These are phyloP conservation scores for human DNA, from an alignment of 2,113 vertebrate species.

Conservation along the genomic window DNA sequence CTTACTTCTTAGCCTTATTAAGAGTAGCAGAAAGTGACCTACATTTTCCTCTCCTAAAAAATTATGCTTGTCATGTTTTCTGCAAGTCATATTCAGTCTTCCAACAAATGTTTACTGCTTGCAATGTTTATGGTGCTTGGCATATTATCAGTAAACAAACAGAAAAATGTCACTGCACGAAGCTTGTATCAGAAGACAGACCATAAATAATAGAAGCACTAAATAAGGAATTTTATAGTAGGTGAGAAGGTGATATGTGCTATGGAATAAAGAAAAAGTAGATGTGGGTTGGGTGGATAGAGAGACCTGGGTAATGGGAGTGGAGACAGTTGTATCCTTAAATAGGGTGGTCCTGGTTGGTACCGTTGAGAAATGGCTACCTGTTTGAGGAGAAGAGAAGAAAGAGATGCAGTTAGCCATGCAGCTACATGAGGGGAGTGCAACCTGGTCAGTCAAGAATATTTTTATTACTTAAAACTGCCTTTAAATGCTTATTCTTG, in stretches of 20 bases:
- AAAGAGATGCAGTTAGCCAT: neutral
- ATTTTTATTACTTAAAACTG: neutral
- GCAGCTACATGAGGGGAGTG: neutral
- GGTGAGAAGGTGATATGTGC: neutral
- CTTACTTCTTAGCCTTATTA: neutral
- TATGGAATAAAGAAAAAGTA: neutral
- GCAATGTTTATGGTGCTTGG: neutral
- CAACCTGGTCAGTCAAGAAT: neutral
- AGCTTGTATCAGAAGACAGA: neutral
- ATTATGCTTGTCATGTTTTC: neutral
- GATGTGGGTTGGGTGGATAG: neutral
- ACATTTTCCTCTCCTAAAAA: neutral
- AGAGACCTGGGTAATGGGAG: neutral
- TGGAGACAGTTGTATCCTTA: neutral
- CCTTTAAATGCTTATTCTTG: neutral
- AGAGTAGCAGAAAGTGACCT: neutral
- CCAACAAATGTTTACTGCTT: neutral
- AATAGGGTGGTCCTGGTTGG: too few relatives aligned
- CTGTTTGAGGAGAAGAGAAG: neutral
- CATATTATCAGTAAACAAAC: neutral
- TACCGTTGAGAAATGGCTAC: neutral
- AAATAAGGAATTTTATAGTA: neutral
- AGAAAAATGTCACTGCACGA: neutral
- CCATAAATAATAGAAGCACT: neutral
- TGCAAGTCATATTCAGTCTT: neutral